phyloP scores from a whole-genome alignment of 2,113 vertebrate genomes.

The Paramisgurnus dabryanus region DNA sequence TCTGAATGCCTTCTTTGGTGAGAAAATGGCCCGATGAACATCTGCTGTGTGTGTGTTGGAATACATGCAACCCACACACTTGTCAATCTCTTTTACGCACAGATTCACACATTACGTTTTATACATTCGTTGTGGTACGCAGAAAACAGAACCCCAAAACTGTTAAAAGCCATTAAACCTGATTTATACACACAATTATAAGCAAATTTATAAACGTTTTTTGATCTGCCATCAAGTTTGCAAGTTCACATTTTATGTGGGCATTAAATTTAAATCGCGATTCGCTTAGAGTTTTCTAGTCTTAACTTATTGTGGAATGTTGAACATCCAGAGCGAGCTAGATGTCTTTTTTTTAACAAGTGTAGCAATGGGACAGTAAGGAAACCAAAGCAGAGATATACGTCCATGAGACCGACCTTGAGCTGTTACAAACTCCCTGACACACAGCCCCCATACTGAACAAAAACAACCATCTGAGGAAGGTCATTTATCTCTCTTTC shows the following conservation, averaged over 20 bases:
- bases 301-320: background rate
- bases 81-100: background rate
- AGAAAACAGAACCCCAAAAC: background rate
- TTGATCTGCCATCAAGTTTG: background rate
- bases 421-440: constrained; percentile 37
- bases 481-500: constrained; percentile 27
- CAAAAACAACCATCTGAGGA: constrained; percentile 27
- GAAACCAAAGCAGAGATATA: constrained; percentile 38
- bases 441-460: constrained; percentile 13
- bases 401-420: constrained; percentile 43
- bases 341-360: background rate
- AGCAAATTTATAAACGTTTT: background rate
- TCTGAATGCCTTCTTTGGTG: constrained; percentile 94
- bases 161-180: background rate
- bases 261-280: background rate
- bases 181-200: constrained; percentile 1
- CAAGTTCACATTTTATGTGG: background rate
- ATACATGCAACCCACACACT: background rate
- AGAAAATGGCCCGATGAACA: constrained; percentile 58
- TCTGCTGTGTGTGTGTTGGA: constrained; percentile 18
- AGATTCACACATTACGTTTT: background rate
- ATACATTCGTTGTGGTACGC: background rate
- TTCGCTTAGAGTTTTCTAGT: background rate
- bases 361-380: background rate
- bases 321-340: background rate